These are phyloP conservation scores for Morus bassanus DNA, from an alignment of 2,797 vertebrate species.

Conservation along the genomic window DNA sequence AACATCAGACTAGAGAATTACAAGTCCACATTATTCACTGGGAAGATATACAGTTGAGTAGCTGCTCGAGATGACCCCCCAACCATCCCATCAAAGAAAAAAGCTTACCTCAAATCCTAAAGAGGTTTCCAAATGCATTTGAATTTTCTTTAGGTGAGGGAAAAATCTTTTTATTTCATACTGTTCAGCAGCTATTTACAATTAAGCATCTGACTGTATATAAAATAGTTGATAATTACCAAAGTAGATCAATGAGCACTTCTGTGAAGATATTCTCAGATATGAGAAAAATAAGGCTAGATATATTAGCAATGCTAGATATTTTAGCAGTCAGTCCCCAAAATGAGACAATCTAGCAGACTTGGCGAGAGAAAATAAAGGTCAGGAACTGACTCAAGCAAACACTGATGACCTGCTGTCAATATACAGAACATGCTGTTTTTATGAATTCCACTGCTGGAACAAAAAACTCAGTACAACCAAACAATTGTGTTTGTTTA, in stretches of 20 bases:
- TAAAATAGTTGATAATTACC: neutral
- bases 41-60: neutral
- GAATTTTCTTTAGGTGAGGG: neutral
- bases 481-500: neutral
- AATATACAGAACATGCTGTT: neutral
- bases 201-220: neutral
- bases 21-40: neutral
- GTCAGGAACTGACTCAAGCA: neutral
- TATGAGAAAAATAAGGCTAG: neutral
- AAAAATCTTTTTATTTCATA: neutral
- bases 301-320: neutral
- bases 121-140: neutral
- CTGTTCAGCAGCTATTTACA: neutral
- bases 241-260: neutral
- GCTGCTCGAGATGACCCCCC: neutral
- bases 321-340: neutral
- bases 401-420: constrained; percentile 4
- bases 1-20: neutral
- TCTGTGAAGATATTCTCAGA: neutral
- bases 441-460: constrained; percentile 9
- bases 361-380: neutral
- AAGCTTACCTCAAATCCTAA: neutral
- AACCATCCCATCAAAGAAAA: neutral
- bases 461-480: neutral
- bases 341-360: neutral